Evolutionary conservation across 2,113 vertebrate genomes (phyloP).

Genomic region (Lonchura striata): DNA sequence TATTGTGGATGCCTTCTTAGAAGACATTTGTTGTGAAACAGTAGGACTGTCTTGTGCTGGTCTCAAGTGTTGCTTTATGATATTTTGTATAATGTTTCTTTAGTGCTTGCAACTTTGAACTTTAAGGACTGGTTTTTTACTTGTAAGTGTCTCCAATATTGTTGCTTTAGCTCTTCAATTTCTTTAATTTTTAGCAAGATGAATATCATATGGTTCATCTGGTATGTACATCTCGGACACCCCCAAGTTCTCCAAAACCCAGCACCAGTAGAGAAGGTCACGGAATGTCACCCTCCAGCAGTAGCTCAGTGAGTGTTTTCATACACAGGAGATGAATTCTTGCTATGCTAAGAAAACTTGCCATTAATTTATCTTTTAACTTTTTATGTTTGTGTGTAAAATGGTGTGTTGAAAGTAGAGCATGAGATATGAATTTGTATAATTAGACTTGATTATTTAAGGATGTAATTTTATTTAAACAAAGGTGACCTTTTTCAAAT

Average conservation of each 20-base stretch:
- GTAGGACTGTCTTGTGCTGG: background rate
- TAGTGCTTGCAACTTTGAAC: background rate
- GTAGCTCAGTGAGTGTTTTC: constrained; percentile 74
- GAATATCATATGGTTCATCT: constrained; percentile 86
- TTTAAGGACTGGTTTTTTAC: background rate
- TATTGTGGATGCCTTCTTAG: background rate
- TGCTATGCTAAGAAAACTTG: background rate
- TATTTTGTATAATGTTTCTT: background rate
- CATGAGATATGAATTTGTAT: background rate
- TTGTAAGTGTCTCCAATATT: background rate
- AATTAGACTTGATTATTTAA: background rate
- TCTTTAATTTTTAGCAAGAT: constrained; percentile 80
- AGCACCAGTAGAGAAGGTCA: constrained; percentile 62
- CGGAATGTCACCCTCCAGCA: constrained; percentile 61
- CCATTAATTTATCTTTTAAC: background rate
- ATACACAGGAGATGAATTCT: background rate
- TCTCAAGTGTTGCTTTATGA: background rate
- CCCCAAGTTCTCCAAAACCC: constrained; percentile 78
- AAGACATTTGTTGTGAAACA: background rate
- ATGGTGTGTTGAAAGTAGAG: background rate
- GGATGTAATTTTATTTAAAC: background rate
- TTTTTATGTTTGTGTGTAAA: background rate
- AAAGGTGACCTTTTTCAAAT: background rate
- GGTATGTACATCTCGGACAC: constrained; percentile 81
- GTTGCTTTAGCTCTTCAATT: constrained; percentile 43